A percentile compares a stretch with the other conserved stretches of the same genome.
Conservation (phyloP, 2,113 vertebrate genomes). For the Xenus cinereus region DNA sequence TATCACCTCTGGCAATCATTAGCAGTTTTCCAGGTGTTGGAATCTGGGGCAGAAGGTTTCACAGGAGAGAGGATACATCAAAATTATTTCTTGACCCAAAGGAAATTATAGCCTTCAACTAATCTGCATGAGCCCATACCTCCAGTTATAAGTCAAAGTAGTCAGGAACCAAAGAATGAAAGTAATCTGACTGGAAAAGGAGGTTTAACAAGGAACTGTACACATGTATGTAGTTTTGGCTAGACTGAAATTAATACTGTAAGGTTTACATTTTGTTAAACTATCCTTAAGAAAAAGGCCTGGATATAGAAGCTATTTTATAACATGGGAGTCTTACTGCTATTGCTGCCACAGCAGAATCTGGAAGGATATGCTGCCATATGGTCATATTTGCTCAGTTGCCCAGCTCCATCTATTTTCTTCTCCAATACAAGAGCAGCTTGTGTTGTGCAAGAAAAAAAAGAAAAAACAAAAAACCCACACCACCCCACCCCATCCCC, state of each 20-base stretch:
- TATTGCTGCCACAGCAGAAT: background rate
- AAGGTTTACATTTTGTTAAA: background rate
- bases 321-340: background rate
- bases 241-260: background rate
- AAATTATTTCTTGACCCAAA: background rate
- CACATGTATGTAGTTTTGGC: background rate
- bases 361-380: constrained; percentile 15
- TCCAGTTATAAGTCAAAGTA: background rate
- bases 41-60: background rate
- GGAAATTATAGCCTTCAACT: background rate
- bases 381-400: constrained; percentile 39
- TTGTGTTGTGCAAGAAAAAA: background rate
- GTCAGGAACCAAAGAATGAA: background rate
- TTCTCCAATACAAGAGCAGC: background rate
- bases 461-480: background rate
- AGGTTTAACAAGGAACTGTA: background rate
- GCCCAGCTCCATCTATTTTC: constrained; percentile 8
- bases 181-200: background rate
- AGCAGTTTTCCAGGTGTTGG: background rate
- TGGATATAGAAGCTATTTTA: background rate
- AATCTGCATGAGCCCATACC: background rate
- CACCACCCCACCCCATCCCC: too few relatives aligned
- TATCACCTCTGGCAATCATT: background rate
- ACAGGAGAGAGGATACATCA: background rate
- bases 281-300: background rate